A percentile compares a stretch with the other conserved stretches of the same genome.
These are phyloP conservation scores for Ectemnius cavifrons DNA, from an alignment of 2,888 invertebrate genomes.

Conservation along the genomic window DNA sequence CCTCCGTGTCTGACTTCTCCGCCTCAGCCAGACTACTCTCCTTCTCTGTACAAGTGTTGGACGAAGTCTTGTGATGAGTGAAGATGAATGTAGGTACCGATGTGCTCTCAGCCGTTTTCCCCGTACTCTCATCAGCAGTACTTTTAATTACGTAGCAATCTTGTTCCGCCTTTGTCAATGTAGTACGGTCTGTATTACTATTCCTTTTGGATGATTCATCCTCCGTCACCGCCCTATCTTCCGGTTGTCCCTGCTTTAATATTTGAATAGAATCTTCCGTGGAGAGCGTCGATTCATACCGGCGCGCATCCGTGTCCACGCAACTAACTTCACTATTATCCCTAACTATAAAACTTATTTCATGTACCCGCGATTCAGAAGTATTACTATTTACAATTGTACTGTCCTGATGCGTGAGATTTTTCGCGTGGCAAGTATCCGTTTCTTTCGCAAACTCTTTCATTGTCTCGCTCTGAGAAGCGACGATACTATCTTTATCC, in stretches of 20 bases:
- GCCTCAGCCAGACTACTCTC: conserved; percentile 21
- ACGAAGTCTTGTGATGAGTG: conserved; percentile 11
- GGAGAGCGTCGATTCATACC: conserved; percentile 23
- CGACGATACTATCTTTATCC: conserved; percentile 33
- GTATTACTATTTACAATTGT: conserved; percentile 52
- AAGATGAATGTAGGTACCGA: conserved; percentile 32
- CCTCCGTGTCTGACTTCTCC: conserved; percentile 57
- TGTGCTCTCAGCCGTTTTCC: conserved; percentile 6
- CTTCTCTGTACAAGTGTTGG: not conserved
- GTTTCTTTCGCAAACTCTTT: conserved; percentile 18
- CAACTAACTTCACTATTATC: conserved; percentile 32
- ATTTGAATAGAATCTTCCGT: conserved; percentile 29
- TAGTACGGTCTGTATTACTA: conserved; percentile 26
- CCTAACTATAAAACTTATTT: conserved; percentile 30
- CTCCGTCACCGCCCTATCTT: conserved; percentile 14
- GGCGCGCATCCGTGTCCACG: conserved; percentile 18
- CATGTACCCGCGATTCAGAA: conserved; percentile 28
- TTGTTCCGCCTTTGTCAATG: conserved; percentile 14
- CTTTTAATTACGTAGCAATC: conserved; percentile 15
- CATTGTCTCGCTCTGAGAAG: conserved; percentile 26
- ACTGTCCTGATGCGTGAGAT: conserved; percentile 39
- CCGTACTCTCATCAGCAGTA: conserved; percentile 13
- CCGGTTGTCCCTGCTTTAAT: conserved; percentile 14
- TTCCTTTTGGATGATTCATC: conserved; percentile 26
- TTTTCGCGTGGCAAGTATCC: conserved; percentile 47